Base-by-base conservation (phyloP, 2,113 vertebrate species). In the Pionites leucogaster region DNA sequence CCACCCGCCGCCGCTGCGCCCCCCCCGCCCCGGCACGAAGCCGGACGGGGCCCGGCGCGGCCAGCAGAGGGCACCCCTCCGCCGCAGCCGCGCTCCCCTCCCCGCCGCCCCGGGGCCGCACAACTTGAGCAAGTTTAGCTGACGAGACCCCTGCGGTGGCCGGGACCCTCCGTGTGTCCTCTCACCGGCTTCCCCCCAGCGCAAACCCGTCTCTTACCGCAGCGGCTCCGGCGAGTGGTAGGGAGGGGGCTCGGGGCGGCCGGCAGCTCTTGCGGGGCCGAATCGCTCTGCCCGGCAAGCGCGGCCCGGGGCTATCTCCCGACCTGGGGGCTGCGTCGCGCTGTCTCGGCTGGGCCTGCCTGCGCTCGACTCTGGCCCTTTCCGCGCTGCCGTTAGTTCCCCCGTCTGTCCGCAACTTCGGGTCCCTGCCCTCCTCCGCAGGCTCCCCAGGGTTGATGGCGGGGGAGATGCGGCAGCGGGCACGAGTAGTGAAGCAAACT, bases 111-210 rank as follows among this genome's bases (percentile, higher is more conserved):
- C 9, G 11, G 46, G 59, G 28, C 31, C 42, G 71, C 50, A 89
- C 90, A 95, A 78, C 75, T 97, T 89, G n/a, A 37, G 27, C 88
- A 98, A 97, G 88, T 98, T 98, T 97, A 92, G 31, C 79, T 75
- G 72, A 63, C 27, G 65, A 22, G 31, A 20, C 20, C 52, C 14
- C 57, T 13, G 27, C 35, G 7, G 23, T 18, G 9, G 15, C 23
- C 37, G 64, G 39, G 9, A 23, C 11, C 29, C 23, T n/a, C 60
- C 41, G 28, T 7, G 28, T 49, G 27, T 57, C 55, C 19, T 13
- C 41, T 41, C 50, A 13, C 49, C 50, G 28, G 11, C 28, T 11
- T 23, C 47, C 39, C 47, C 47, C 7, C 55, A 57, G 31, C 8
- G 19, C 31, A n/a, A 33, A n/a, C 55, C 31, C 55, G 31, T 9